A percentile compares a stretch with the other conserved stretches of the same genome.
Evolutionary conservation across 2,888 invertebrate species (phyloP).

Genomic region (Cheilosia grossa): DNA sequence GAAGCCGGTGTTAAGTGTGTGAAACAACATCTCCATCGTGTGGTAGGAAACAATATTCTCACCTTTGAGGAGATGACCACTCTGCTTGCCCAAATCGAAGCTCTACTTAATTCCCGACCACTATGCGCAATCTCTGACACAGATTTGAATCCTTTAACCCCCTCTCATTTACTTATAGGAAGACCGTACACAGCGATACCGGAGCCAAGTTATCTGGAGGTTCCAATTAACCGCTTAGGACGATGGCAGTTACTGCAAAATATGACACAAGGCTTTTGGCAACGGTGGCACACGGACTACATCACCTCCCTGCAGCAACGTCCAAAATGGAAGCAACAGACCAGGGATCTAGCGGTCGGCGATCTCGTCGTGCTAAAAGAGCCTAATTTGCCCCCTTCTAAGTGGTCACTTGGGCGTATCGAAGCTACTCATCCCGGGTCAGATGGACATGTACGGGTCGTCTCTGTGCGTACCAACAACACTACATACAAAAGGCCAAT

Average conservation of each 20-base stretch:
- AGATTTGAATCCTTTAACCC: too few relatives aligned
- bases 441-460: too few relatives aligned
- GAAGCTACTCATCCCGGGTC: neutral
- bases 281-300: neutral
- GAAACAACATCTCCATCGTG: too few relatives aligned
- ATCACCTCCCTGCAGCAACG: conserved; percentile 3
- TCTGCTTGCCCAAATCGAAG: too few relatives aligned
- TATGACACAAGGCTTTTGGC: neutral
- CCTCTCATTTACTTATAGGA: neutral
- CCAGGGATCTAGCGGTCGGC: neutral
- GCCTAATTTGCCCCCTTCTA: neutral
- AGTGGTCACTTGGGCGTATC: neutral
- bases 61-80: too few relatives aligned
- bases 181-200: neutral
- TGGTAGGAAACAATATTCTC: too few relatives aligned
- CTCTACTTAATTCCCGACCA: too few relatives aligned
- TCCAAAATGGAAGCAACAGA: neutral
- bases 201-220: neutral
- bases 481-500: too few relatives aligned
- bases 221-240: neutral
- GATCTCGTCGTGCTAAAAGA: neutral
- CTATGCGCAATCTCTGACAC: too few relatives aligned
- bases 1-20: too few relatives aligned
- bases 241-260: neutral
- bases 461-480: too few relatives aligned